Conservation (phyloP, 2,113 vertebrate species). For the Gymnobelideus leadbeateri region DNA sequence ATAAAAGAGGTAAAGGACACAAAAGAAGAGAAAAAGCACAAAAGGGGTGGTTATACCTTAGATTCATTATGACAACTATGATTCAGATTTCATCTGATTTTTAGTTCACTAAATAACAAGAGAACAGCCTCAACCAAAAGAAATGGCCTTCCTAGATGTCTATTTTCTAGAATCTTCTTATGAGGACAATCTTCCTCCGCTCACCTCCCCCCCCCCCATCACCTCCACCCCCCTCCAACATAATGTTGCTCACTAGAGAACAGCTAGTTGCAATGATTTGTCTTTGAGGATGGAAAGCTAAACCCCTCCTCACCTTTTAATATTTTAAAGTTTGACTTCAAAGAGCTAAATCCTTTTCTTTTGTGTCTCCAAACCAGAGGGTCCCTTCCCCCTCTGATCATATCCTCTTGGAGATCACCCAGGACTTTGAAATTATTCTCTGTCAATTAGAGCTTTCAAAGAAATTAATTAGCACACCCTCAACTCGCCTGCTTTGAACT, state of each 20-base stretch:
- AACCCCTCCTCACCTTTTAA: conserved; percentile 1
- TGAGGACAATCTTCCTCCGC: background rate
- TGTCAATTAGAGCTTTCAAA: conserved; percentile 52
- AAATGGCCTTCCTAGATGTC: background rate
- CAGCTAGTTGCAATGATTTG: conserved; percentile 52
- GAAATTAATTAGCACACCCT: conserved; percentile 44
- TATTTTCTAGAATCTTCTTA: background rate
- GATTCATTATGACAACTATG: background rate
- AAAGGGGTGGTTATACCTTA: background rate
- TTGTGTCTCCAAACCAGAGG: conserved; percentile 66
- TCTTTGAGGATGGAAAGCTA: conserved; percentile 61
- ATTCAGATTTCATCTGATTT: background rate
- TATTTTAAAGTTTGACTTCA: conserved; percentile 64
- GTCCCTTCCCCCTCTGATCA: conserved; percentile 66
- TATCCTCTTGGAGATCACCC: conserved; percentile 51
- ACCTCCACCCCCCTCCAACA: background rate
- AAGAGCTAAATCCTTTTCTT: conserved; percentile 55
- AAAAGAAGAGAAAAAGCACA: background rate
- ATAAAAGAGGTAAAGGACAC: background rate
- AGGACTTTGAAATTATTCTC: conserved; percentile 52
- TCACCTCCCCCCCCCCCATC: background rate
- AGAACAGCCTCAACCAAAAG: background rate
- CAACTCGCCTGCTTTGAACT: conserved; percentile 46
- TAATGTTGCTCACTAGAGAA: conserved; percentile 3
- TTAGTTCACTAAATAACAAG: background rate